A percentile compares a stretch with the other conserved stretches of the same genome.
Conservation (phyloP, 1,140 invertebrate genomes). For the Latrodectus geometricus region DNA sequence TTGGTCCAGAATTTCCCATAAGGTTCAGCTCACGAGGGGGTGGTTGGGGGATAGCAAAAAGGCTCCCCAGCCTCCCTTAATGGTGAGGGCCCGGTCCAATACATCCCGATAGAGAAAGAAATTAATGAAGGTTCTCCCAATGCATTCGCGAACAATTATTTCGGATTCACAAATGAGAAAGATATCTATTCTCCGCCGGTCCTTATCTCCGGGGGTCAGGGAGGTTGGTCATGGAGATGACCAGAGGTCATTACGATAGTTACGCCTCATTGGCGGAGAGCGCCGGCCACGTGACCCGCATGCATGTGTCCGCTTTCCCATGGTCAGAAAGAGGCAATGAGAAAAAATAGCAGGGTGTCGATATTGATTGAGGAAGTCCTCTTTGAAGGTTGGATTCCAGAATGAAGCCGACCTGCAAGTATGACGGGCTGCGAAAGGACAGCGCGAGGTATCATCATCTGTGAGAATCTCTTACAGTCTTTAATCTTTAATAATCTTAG, state of each 20-base stretch:
- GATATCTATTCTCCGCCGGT: slow-evolving; percentile 48
- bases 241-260: slow-evolving; percentile 62
- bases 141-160: slow-evolving; percentile 58
- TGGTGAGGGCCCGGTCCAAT: slow-evolving; percentile 1
- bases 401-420: background rate
- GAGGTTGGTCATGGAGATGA: slow-evolving; percentile 55
- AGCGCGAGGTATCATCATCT: no score
- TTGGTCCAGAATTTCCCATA: slow-evolving; percentile 49
- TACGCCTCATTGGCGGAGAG: slow-evolving; percentile 57
- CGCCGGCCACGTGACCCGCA: slow-evolving; percentile 52
- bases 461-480: no score
- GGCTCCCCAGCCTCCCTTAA: slow-evolving; percentile 20
- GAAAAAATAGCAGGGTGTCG: slow-evolving; percentile 8
- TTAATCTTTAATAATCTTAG: no score
- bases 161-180: slow-evolving; percentile 60
- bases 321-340: slow-evolving; percentile 18
- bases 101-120: slow-evolving; percentile 32
- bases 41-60: background rate
- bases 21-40: slow-evolving; percentile 6
- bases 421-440: no score
- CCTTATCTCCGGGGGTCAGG: slow-evolving; percentile 51
- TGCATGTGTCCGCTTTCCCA: slow-evolving; percentile 61
- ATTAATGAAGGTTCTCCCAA: slow-evolving; percentile 49
- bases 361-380: background rate
- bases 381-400: slow-evolving; percentile 7